phyloP scores from a whole-genome alignment of 2,797 vertebrate genomes.

The Notolepis coatsorum region DNA sequence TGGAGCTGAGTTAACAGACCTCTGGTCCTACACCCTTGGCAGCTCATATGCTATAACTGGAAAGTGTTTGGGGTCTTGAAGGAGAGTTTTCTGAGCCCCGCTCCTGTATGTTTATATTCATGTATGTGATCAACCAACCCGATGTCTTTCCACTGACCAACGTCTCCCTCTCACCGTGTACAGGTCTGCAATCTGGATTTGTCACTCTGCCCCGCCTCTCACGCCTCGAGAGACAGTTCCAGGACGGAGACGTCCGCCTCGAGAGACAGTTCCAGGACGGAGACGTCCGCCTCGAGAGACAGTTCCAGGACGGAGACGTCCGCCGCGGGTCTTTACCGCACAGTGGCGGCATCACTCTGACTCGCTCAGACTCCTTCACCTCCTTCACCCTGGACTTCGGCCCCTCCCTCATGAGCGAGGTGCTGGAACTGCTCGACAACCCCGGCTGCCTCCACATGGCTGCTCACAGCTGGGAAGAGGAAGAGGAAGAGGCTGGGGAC shows the following conservation, averaged over 20 bases:
- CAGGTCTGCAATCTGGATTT: constrained; percentile 90
- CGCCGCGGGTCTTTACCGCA: constrained; percentile 50
- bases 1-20: too few relatives aligned
- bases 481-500: constrained; percentile 15
- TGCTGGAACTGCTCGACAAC: constrained; percentile 90
- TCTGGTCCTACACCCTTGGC: too few relatives aligned
- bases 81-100: too few relatives aligned
- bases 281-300: constrained; percentile 80
- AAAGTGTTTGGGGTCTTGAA: too few relatives aligned
- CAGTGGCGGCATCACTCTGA: constrained; percentile 50
- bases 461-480: constrained; percentile 25
- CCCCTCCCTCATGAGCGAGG: constrained; percentile 93
- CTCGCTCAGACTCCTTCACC: constrained; percentile 89
- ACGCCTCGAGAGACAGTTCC: too few relatives aligned
- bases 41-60: too few relatives aligned
- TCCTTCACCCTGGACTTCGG: constrained; percentile 95
- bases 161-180: constrained; percentile 26
- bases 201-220: constrained; percentile 90
- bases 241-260: too few relatives aligned
- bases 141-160: background rate
- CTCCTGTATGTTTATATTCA: too few relatives aligned
- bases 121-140: too few relatives aligned
- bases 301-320: constrained; percentile 63
- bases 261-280: too few relatives aligned
- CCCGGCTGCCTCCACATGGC: constrained; percentile 57